Evolutionary conservation across 2,113 vertebrate species (phyloP).

Genomic region (Pelobates fuscus): DNA sequence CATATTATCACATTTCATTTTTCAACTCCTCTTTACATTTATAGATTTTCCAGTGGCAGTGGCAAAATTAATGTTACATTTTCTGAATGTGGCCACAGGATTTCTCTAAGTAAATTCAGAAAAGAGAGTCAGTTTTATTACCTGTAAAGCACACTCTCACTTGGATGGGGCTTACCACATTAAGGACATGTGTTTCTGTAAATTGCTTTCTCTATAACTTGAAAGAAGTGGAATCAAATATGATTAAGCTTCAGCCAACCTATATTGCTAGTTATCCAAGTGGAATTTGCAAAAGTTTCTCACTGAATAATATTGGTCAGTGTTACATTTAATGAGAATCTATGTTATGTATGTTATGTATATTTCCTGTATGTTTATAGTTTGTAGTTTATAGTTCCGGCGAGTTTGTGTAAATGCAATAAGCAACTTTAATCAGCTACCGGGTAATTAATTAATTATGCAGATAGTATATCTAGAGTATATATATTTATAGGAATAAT

Average conservation of each 20-base stretch:
- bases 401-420: no score
- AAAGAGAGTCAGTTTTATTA: conserved; percentile 1
- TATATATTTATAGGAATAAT: no score
- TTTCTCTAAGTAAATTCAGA: neutral
- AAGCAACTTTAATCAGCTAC: no score
- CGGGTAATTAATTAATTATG: no score
- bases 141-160: conserved; percentile 3
- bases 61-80: conserved; percentile 14
- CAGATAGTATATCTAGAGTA: no score
- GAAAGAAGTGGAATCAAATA: neutral
- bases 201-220: neutral
- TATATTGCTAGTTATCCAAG: neutral
- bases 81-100: neutral
- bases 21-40: neutral
- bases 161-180: neutral
- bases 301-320: no score
- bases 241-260: neutral
- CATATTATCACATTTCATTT: conserved; percentile 20
- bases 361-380: no score
- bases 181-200: neutral
- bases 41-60: conserved; percentile 16
- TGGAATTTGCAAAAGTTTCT: neutral
- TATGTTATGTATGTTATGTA: no score
- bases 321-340: no score
- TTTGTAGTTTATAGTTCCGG: no score